Base-by-base conservation (phyloP, 2,888 invertebrate genomes). In the Encarsia formosa region DNA sequence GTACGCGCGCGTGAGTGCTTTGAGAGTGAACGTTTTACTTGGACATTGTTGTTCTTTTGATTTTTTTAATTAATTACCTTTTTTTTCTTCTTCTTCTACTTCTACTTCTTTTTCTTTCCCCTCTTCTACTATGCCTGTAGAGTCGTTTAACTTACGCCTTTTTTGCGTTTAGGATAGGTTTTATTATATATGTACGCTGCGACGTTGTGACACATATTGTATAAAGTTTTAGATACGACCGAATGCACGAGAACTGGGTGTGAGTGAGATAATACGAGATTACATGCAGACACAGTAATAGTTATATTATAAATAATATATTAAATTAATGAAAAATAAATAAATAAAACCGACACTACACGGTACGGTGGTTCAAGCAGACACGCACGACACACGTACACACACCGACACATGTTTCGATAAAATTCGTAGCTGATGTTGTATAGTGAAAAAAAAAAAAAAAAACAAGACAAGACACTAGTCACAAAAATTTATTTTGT, bases 101-200 rank as follows among this genome's bases (percentile, higher is more conserved):
- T n/a, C n/a, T n/a, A n/a, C n/a, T n/a, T n/a, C n/a, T n/a, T n/a
- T n/a, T n/a, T n/a, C n/a, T n/a, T n/a, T n/a, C n/a, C n/a, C n/a
- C n/a, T n/a, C n/a, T n/a, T n/a, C n/a, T n/a, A n/a, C n/a, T n/a
- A n/a, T n/a, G n/a, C n/a, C n/a, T n/a, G n/a, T n/a, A n/a, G n/a
- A n/a, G n/a, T n/a, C n/a, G n/a, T n/a, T n/a, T n/a, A n/a, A n/a
- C n/a, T n/a, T n/a, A n/a, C n/a, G n/a, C n/a, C 29, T 13, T 45
- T 48, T 45, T 51, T 49, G 49, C 56, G 56, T 49, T n/a, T n/a
- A n/a, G n/a, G n/a, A n/a, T 58, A 57, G 59, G 56, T 60, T 54
- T 29, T 44, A 49, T 41, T 39, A 58, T 55, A n/a, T n/a, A n/a
- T n/a, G n/a, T n/a, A 65, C 52, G 61, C 65, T 65, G 63, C 61